Evolutionary conservation across 1,140 invertebrate species (phyloP).

Genomic region (Agrypnia vestita): DNA sequence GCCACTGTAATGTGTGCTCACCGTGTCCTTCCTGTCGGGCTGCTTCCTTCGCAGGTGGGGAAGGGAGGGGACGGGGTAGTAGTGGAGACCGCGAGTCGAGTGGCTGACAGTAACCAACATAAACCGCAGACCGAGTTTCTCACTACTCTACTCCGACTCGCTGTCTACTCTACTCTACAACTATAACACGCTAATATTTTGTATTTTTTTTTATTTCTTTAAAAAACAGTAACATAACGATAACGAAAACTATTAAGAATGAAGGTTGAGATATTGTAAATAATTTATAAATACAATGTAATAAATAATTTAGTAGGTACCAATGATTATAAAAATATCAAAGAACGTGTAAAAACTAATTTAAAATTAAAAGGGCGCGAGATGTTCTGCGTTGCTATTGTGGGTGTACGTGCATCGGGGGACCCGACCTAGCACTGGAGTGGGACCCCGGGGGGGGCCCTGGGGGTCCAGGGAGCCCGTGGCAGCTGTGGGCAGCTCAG

Average conservation of each 20-base stretch:
- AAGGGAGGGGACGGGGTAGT: conserved; percentile 23
- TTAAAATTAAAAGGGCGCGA: conserved; percentile 30
- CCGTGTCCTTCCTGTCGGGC: conserved; percentile 44
- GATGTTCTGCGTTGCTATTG: conserved; percentile 30
- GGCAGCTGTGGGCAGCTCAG: neutral
- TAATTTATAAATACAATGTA: conserved; percentile 11
- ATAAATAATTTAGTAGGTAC: conserved; percentile 10
- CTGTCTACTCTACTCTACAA: conserved; percentile 14
- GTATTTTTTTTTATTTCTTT: conserved; percentile 27
- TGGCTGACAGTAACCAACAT: neutral
- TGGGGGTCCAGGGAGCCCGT: neutral
- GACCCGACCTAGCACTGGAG: neutral
- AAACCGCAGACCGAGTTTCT: neutral
- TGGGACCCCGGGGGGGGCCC: conserved; percentile 17
- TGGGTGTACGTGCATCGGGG: conserved; percentile 15
- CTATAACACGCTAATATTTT: conserved; percentile 35
- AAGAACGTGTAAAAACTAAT: conserved; percentile 46
- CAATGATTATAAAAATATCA: conserved; percentile 48
- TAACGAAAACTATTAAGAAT: conserved; percentile 21
- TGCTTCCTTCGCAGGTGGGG: conserved; percentile 19
- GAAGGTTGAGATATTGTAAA: conserved; percentile 4
- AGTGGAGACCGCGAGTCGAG: conserved; percentile 13
- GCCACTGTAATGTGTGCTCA: conserved; percentile 58
- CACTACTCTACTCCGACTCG: neutral
- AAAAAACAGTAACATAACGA: conserved; percentile 28